A percentile compares a stretch with the other conserved stretches of the same genome.
Evolutionary conservation across 2,888 invertebrate species (phyloP).

Genomic region (Chymomyza fuscimana): DNA sequence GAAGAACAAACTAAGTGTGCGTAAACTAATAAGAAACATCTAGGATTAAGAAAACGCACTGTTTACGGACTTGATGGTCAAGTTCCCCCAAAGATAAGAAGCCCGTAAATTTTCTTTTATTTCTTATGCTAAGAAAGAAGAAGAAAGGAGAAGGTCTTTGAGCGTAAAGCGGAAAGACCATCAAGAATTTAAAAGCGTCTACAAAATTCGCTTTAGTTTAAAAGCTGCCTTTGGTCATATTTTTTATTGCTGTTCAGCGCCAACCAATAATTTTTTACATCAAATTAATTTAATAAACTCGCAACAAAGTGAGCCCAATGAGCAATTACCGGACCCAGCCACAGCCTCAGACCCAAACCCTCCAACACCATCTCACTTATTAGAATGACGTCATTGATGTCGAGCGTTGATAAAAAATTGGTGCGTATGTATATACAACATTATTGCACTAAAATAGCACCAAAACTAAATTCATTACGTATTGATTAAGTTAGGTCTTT

Average conservation of each 20-base stretch:
- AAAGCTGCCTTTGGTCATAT: not conserved
- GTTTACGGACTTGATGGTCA: too few relatives aligned
- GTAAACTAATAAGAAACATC: too few relatives aligned
- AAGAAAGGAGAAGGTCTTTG: too few relatives aligned
- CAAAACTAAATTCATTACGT: conserved; percentile 56
- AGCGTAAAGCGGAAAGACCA: too few relatives aligned
- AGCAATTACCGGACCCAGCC: conserved; percentile 51
- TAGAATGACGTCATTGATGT: conserved; percentile 56
- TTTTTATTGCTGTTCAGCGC: not conserved
- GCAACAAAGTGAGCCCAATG: conserved; percentile 53
- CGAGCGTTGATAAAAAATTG: conserved; percentile 45
- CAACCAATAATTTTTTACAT: conserved; percentile 34
- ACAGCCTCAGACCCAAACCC: too few relatives aligned
- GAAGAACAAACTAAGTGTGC: too few relatives aligned
- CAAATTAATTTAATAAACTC: conserved; percentile 63
- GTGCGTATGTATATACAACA: not conserved
- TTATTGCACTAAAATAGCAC: conserved; percentile 40
- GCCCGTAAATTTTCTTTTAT: too few relatives aligned
- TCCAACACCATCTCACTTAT: too few relatives aligned
- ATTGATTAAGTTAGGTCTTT: conserved; percentile 50
- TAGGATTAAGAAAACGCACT: too few relatives aligned
- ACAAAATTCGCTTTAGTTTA: not conserved
- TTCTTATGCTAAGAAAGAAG: too few relatives aligned
- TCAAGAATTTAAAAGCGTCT: not conserved
- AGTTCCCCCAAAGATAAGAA: too few relatives aligned